phyloP scores from a whole-genome alignment of 1,140 invertebrate species.

The Phymorhynchus buccinoides region DNA sequence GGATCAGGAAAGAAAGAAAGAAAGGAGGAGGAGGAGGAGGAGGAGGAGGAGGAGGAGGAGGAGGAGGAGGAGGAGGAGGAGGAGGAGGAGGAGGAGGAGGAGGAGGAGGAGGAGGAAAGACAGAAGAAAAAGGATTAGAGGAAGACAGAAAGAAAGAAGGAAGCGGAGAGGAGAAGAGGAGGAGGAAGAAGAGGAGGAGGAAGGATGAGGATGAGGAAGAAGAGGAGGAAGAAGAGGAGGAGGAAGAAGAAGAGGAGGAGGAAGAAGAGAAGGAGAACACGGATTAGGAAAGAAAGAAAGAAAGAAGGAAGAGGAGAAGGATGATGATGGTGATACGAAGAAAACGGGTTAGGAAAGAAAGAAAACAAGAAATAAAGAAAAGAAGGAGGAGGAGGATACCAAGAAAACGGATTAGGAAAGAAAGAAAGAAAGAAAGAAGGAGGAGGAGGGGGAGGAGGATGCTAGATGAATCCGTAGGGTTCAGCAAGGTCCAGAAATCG shows the following conservation, averaged over 20 bases:
- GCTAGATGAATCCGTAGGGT: slow-evolving; percentile 32
- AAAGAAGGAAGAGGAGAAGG: not conserved
- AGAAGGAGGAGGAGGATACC: not conserved
- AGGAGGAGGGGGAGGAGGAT: not conserved
- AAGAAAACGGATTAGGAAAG: not conserved
- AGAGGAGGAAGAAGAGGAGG: not conserved
- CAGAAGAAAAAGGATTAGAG: too few relatives aligned
- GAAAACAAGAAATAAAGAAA: not conserved
- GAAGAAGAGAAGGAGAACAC: not conserved
- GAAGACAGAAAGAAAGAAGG: not conserved
- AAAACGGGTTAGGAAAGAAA: not conserved
- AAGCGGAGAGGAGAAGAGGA: not conserved
- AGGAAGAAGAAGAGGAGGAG: not conserved
- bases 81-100: not conserved
- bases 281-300: not conserved
- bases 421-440: not conserved
- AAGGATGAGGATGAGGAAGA: not conserved
- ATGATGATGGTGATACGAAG: not conserved
- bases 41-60: not conserved
- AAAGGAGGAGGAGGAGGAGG: too few relatives aligned
- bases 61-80: not conserved
- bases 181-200: not conserved
- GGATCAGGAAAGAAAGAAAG: too few relatives aligned
- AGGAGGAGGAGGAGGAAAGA: not conserved
- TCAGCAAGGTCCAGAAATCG: slow-evolving; percentile 38